Conservation (phyloP, 2,888 invertebrate genomes). For the Chelonus formosanus region DNA sequence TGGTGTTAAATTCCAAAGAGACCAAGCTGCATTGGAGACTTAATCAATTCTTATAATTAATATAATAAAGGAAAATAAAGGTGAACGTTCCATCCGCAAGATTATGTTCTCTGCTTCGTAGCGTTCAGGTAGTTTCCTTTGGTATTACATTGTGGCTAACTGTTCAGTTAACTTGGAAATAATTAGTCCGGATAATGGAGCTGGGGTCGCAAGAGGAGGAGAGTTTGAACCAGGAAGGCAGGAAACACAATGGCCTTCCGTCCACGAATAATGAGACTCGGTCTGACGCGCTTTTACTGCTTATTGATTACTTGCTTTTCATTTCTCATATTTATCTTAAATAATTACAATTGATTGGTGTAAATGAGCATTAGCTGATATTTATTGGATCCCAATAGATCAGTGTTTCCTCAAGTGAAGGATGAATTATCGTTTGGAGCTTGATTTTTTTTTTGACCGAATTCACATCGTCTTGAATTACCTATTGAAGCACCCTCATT, state of each 20-base stretch:
- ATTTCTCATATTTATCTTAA: constrained; percentile 6
- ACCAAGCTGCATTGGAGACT: constrained; percentile 20
- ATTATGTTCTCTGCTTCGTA: constrained; percentile 35
- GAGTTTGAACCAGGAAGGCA: constrained; percentile 17
- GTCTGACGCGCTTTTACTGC: constrained; percentile 49
- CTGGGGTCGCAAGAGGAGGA: constrained; percentile 42
- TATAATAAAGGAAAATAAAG: constrained; percentile 53
- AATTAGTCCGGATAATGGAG: constrained; percentile 62
- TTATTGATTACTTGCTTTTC: constrained; percentile 53
- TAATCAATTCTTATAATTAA: constrained; percentile 55
- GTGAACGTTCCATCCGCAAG: constrained; percentile 29
- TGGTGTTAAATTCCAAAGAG: constrained; percentile 12
- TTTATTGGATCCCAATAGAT: too few species aligned
- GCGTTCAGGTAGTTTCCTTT: constrained; percentile 53
- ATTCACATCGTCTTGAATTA: not conserved
- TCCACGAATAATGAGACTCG: constrained; percentile 55
- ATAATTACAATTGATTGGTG: constrained; percentile 25
- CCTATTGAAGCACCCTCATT: constrained; percentile 27
- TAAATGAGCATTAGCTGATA: not conserved
- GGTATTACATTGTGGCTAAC: constrained; percentile 59
- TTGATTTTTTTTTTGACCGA: too few species aligned
- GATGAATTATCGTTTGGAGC: too few species aligned
- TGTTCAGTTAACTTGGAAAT: constrained; percentile 61
- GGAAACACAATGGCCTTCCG: constrained; percentile 52
- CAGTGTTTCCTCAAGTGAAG: too few species aligned